Conservation (phyloP, 2,888 invertebrate genomes). For the Creontiades dilutus region DNA sequence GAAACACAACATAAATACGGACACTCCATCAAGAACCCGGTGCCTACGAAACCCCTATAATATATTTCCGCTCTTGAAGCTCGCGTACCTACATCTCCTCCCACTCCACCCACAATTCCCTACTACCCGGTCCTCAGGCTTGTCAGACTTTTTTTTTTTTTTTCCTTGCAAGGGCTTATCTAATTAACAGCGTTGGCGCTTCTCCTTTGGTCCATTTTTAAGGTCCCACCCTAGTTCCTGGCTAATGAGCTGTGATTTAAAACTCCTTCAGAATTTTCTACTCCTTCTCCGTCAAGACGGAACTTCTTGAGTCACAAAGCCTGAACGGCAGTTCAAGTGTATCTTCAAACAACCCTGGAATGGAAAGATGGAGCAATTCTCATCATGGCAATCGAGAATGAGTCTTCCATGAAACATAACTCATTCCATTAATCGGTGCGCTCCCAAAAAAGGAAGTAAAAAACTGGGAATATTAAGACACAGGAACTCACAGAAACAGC, state of each 20-base stretch:
- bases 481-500: too few species aligned
- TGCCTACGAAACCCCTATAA: background rate
- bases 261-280: background rate
- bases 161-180: slow-evolving; percentile 8
- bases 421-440: too few species aligned
- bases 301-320: background rate
- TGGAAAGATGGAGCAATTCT: background rate
- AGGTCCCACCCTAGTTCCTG: slow-evolving; percentile 10
- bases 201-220: background rate
- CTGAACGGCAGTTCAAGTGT: background rate
- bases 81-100: background rate
- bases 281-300: background rate
- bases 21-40: slow-evolving; percentile 4
- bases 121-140: background rate
- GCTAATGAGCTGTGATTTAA: slow-evolving; percentile 20
- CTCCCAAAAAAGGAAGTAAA: too few species aligned
- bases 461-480: too few species aligned
- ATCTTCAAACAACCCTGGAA: background rate
- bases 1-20: slow-evolving; percentile 11
- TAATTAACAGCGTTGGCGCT: slow-evolving; percentile 19
- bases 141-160: background rate
- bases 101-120: slow-evolving; percentile 3
- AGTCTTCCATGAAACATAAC: too few species aligned
- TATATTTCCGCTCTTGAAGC: background rate
- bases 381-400: background rate